Conservation (phyloP, 37 sponge, comb jelly and placozoan genomes). For the Aplysina aerophoba region DNA sequence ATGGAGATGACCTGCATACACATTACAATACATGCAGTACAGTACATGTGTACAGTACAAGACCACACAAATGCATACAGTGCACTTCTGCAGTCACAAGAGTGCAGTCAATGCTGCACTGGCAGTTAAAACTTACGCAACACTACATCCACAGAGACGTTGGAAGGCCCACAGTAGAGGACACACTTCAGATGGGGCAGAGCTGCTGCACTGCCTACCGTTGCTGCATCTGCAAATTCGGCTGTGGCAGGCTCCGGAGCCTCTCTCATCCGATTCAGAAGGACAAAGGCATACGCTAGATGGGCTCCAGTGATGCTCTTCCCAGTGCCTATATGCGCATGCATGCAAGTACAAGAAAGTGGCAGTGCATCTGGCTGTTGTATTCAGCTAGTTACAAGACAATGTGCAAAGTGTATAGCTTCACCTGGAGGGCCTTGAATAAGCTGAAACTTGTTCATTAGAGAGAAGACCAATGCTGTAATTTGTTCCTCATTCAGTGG, state of each 20-base stretch:
- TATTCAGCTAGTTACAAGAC: too few relatives aligned
- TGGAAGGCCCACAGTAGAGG: constrained; percentile 77
- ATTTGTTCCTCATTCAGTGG: constrained; percentile 54
- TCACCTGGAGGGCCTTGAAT: constrained; percentile 88
- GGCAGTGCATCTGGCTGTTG: not conserved
- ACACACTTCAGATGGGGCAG: constrained; percentile 39
- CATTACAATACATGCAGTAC: too few relatives aligned
- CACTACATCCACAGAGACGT: constrained; percentile 75
- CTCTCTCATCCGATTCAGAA: constrained; percentile 20
- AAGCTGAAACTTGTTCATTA: constrained; percentile 46
- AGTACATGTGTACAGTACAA: too few relatives aligned
- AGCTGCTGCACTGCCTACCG: not conserved
- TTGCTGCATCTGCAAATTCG: not conserved
- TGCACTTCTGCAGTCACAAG: too few relatives aligned
- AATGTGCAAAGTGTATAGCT: not conserved
- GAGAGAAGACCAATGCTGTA: constrained; percentile 43
- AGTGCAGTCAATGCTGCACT: too few relatives aligned
- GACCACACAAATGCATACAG: too few relatives aligned
- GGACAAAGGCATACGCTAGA: constrained; percentile 62
- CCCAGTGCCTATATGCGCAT: constrained; percentile 56
- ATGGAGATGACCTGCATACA: too few relatives aligned
- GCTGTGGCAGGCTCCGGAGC: not conserved
- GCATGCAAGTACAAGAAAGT: not conserved
- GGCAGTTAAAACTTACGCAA: constrained; percentile 37
- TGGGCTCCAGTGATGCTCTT: constrained; percentile 79